Evolutionary conservation across 1,140 invertebrate genomes (phyloP).

Genomic region (Grapholita molesta): DNA sequence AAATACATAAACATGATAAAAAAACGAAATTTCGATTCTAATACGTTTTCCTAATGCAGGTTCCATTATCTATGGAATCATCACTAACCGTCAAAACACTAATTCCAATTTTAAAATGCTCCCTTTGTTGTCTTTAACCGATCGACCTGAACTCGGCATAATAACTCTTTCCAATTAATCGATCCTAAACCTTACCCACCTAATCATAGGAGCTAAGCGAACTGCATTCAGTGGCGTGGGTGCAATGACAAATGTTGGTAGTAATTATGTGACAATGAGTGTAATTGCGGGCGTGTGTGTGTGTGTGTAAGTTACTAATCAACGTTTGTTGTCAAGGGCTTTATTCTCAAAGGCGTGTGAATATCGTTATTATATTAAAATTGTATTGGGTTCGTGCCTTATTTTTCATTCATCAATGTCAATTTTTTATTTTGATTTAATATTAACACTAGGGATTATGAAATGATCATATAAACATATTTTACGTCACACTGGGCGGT

Average conservation of each 20-base stretch:
- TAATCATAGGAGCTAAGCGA: background rate
- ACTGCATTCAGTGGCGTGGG: constrained; percentile 42
- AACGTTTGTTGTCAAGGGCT: constrained; percentile 21
- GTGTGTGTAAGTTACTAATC: constrained; percentile 26
- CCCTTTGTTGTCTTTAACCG: constrained; percentile 4
- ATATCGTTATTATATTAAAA: background rate
- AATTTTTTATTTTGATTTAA: no score
- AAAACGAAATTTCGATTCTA: no score
- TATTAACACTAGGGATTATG: no score
- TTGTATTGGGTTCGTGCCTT: background rate
- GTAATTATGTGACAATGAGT: constrained; percentile 73
- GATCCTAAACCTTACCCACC: background rate
- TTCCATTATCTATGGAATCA: no score
- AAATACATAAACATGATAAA: no score
- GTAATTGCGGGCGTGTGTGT: constrained; percentile 48
- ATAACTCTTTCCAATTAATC: background rate
- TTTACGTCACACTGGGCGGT: no score
- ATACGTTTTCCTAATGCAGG: no score
- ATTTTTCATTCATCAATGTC: no score
- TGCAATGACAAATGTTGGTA: constrained; percentile 63
- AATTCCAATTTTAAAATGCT: background rate
- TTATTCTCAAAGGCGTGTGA: background rate
- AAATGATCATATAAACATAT: no score
- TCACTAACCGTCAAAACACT: background rate
- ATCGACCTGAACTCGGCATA: background rate